Conservation (phyloP, 2,888 invertebrate genomes). For the Allophyes oxyacanthae region DNA sequence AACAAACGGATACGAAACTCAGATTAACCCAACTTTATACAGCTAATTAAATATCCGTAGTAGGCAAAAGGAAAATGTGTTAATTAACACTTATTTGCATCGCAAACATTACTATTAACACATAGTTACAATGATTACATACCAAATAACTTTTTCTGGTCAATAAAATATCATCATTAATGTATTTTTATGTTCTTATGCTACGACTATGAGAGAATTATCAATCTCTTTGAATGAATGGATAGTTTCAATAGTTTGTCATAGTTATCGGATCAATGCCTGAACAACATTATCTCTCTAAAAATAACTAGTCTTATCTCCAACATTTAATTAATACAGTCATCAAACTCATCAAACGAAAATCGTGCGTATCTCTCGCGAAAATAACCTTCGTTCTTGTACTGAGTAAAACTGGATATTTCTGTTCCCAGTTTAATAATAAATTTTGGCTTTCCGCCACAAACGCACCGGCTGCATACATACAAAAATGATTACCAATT, state of each 20-base stretch:
- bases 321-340: conserved; percentile 21
- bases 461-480: conserved; percentile 60
- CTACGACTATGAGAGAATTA: background rate
- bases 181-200: background rate
- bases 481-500: conserved; percentile 50
- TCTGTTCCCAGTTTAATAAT: conserved; percentile 77
- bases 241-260: background rate
- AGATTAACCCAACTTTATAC: conserved; percentile 10
- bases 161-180: background rate
- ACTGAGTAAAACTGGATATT: conserved; percentile 76
- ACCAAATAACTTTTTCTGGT: conserved; percentile 1
- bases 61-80: conserved; percentile 26
- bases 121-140: conserved; percentile 3
- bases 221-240: too few species aligned
- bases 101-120: conserved; percentile 15
- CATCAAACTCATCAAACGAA: conserved; percentile 42
- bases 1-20: conserved; percentile 8
- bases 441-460: conserved; percentile 83
- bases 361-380: conserved; percentile 43
- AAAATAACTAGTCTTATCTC: conserved; percentile 24
- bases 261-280: too few species aligned
- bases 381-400: conserved; percentile 73
- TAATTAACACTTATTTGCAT: conserved; percentile 9
- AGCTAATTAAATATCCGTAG: conserved; percentile 5
- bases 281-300: background rate